Conservation (phyloP, 1,140 invertebrate genomes). For the Cydia strobilella region DNA sequence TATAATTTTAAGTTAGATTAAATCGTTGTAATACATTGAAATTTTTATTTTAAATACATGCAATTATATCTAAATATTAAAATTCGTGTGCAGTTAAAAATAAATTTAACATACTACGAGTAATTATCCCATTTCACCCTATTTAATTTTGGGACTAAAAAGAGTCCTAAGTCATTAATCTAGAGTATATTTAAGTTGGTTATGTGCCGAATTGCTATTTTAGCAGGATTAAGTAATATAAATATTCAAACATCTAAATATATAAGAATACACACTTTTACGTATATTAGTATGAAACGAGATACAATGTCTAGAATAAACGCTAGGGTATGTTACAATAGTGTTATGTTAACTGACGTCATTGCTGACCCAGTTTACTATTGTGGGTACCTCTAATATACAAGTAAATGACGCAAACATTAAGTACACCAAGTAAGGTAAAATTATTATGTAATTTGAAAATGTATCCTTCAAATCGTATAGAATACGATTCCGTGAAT, state of each 20-base stretch:
- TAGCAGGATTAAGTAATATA: no score
- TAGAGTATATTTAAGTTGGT: no score
- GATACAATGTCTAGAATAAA: conserved; percentile 6
- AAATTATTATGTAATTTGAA: not conserved
- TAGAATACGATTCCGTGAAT: not conserved
- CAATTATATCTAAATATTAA: no score
- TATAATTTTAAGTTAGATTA: not conserved
- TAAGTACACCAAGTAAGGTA: not conserved
- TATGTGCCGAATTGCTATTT: not conserved
- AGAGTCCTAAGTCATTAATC: no score
- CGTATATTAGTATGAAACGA: not conserved
- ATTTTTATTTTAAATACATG: not conserved
- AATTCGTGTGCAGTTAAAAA: not conserved
- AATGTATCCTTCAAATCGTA: not conserved
- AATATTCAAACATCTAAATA: no score
- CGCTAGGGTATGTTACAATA: conserved; percentile 2
- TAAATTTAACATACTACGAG: no score
- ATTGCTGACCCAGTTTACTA: conserved; percentile 35
- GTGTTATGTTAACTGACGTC: conserved; percentile 33
- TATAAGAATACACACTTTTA: not conserved
- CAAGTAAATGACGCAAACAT: conserved; percentile 26
- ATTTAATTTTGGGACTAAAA: no score
- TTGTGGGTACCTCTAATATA: conserved; percentile 33
- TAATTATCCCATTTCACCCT: no score
- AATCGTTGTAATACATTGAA: not conserved